Base-by-base conservation (phyloP, 2,888 invertebrate genomes). In the Drosophila tripunctata region DNA sequence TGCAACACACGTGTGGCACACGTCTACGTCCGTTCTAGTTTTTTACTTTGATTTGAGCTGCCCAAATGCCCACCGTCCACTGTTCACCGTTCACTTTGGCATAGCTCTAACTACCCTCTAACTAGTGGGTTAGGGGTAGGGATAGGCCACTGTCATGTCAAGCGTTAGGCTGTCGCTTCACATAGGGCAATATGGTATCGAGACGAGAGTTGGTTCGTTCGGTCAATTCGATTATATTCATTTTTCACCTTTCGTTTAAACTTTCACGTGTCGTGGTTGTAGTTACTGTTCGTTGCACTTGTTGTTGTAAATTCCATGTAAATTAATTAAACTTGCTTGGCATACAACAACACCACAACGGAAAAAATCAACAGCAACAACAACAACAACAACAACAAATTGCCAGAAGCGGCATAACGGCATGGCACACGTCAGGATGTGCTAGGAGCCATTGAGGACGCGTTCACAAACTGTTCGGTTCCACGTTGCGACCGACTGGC, bases 301-400 rank as follows among this genome's bases (percentile, higher is more conserved):
- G 69, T 78, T 81, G 67, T 67, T 83, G 83, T 82, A 79, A 83
- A 84, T 87, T 87, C 88, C 83, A 79, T 84, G 88, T 84, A 84
- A 84, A 84, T 84, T 84, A 84, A 84, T 84, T 84, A 88, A 85
- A 85, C 87, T 88, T 73, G 78, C 84, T 88, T 82, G 80, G 78
- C 73, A 74, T 75, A 74, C 68, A 75, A n/a, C n/a, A n/a, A n/a
- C n/a, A n/a, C n/a, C n/a, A n/a, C n/a, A n/a, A n/a, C n/a, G n/a
- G n/a, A n/a, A 65, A 81, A 81, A 85, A 85, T 27, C 27, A 27
- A 27, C 27, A 27, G 10, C 27, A 27, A 40, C n/a, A 38, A 10
- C n/a, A 38, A 38, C n/a, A 17, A 14, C 14, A 6, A 7, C 7
- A 21, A 38, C 24, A 44, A 44, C 80, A 86, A 80, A 84, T 87